phyloP scores from a whole-genome alignment of 2,113 vertebrate genomes.

The Butorides virescens region DNA sequence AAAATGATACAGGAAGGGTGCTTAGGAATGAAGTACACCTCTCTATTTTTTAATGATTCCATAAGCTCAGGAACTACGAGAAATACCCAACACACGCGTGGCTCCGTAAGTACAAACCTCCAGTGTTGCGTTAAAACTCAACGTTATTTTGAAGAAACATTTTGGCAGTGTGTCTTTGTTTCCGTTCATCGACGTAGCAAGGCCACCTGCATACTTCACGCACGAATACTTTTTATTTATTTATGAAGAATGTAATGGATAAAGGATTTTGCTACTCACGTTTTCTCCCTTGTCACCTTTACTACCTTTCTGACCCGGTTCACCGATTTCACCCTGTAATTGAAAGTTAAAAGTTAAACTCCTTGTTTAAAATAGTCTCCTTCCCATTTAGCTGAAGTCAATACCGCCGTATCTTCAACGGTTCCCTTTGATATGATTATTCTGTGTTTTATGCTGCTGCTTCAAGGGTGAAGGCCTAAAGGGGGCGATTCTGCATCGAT shows the following conservation, averaged over 20 bases:
- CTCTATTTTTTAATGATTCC: background rate
- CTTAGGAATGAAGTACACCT: background rate
- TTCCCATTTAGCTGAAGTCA: background rate
- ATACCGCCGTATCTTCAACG: constrained; percentile 5
- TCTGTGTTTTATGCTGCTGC: background rate
- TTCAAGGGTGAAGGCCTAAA: constrained; percentile 65
- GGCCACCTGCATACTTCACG: background rate
- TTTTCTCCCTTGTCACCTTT: constrained; percentile 98
- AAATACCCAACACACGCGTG: background rate
- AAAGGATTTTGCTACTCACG: constrained; percentile 72
- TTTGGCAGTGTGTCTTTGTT: background rate
- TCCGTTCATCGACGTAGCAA: background rate
- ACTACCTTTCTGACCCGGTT: constrained; percentile 95
- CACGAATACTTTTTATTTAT: background rate
- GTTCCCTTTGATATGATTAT: constrained; percentile 43
- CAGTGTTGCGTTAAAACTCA: background rate
- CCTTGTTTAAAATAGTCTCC: background rate
- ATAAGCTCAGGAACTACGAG: background rate
- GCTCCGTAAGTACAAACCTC: background rate
- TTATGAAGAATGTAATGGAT: background rate
- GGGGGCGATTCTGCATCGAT: constrained; percentile 64
- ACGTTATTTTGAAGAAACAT: background rate
- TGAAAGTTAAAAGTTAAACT: constrained; percentile 49
- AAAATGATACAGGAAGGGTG: background rate
- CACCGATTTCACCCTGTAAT: constrained; percentile 93